These are phyloP conservation scores for Phocoena phocoena DNA, from an alignment of 2,113 vertebrate species.

Conservation along the genomic window DNA sequence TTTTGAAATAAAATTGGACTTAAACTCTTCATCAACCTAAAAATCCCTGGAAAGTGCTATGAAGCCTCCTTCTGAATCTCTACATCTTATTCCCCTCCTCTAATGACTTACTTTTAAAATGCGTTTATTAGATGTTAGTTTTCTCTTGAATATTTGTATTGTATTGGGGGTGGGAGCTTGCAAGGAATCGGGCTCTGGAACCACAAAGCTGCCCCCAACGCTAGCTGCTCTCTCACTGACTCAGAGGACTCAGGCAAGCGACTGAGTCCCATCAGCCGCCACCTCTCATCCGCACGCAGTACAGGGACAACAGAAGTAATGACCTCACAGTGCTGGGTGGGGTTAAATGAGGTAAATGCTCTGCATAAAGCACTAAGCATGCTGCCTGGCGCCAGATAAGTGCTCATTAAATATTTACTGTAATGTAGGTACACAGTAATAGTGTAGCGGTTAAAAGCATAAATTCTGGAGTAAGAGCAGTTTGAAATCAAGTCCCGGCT, in stretches of 20 bases:
- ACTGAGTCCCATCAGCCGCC: not conserved
- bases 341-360: not conserved
- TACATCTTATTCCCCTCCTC: not conserved
- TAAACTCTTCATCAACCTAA: not conserved
- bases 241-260: too few species aligned
- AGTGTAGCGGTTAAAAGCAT: not conserved
- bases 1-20: not conserved
- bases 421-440: not conserved
- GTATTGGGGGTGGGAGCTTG: not conserved
- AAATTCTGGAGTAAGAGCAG: not conserved
- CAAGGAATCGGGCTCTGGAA: not conserved
- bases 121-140: not conserved
- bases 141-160: not conserved
- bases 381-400: not conserved
- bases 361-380: not conserved
- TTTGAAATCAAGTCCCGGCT: not conserved
- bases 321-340: not conserved
- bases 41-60: not conserved
- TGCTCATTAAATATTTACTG: not conserved
- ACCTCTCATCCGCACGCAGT: accelerated
- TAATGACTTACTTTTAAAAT: not conserved
- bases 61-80: not conserved
- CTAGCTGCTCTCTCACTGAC: too few species aligned
- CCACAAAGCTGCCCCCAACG: not conserved
- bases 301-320: not conserved